Evolutionary conservation across 2,113 vertebrate genomes (phyloP), one percentile per base, ranked within the genome.

Genomic region (Ophiodon elongatus): DNA sequence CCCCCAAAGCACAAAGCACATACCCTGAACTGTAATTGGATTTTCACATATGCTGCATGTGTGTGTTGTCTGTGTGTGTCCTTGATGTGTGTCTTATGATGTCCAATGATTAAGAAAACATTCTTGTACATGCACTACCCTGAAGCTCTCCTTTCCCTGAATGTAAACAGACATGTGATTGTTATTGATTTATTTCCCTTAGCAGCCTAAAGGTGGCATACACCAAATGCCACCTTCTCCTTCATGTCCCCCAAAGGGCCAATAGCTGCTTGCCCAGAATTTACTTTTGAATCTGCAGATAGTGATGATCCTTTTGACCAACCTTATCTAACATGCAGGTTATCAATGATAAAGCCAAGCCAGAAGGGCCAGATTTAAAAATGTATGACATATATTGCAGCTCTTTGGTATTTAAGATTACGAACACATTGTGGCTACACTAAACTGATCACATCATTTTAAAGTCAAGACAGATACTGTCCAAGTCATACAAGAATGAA

Each of bases 1-100:
- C 73, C 75, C 70, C 67, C 0, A 35, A 54, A 76, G 88, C 71
- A 84, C 63, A 74, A 68, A 33, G 57, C 73, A 15, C 78, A 39
- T 33, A 67, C 45, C 4, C 60, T 47, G 69, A 66, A 67, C 50
- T 73, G 37, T 84, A 77, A 88, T 81, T 83, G 64, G 43, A 84
- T 87, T 91, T 87, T 69, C 82, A 72, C 45, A 21, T 54, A 21
- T 5, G 25, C 54, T 31, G 35, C 37, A 25, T 43, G 52, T 43
- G 41, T 62, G 73, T 62, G 23, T 15, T 57, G 47, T 45, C 17
- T 73, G 27, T 43, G 33, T 14, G 27, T 65, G 35, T 69, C 67
- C 50, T 56, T n/a, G 6, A 63, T 64, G 72, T 79, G 14, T n/a
- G 31, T 71, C 39, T 65, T 60, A 31, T 14, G 13, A 66, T 56